Percentiles rank a stretch among this genome's conserved stretches.
Conservation (phyloP, 2,888 invertebrate genomes). For the Parnassius glacialis region DNA sequence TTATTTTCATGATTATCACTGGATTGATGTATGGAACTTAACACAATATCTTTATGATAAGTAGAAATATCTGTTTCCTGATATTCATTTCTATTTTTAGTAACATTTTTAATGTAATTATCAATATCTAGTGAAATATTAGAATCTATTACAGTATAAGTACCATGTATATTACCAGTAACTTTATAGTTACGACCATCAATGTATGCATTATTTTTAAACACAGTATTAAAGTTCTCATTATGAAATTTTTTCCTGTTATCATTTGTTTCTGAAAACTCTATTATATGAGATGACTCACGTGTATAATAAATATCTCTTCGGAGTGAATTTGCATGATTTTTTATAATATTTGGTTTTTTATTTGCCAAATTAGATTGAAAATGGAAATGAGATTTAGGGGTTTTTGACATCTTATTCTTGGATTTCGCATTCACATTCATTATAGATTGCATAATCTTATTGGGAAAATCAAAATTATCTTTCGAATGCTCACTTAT, state of each 20-base stretch:
- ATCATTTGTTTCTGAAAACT: conserved; percentile 31
- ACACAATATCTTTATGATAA: background rate
- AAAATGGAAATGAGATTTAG: conserved; percentile 15
- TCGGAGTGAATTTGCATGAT: background rate
- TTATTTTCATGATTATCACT: conserved; percentile 21
- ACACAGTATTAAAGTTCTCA: background rate
- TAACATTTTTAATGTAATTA: conserved; percentile 23
- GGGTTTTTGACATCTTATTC: conserved; percentile 17
- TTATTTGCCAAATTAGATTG: conserved; percentile 8
- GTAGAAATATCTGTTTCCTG: background rate
- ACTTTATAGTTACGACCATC: conserved; percentile 30
- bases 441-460: conserved; percentile 20
- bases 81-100: background rate
- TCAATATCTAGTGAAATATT: conserved; percentile 13
- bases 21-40: conserved; percentile 2
- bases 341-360: background rate
- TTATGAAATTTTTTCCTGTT: background rate
- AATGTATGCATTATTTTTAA: background rate
- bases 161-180: conserved; percentile 17
- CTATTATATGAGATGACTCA: conserved; percentile 42
- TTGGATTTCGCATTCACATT: background rate
- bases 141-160: conserved; percentile 25
- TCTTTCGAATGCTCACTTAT: conserved; percentile 46
- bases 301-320: conserved; percentile 22
- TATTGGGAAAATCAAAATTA: conserved; percentile 38